Evolutionary conservation across 2,113 vertebrate genomes (phyloP).

Genomic region (Bambusicola thoracicus): DNA sequence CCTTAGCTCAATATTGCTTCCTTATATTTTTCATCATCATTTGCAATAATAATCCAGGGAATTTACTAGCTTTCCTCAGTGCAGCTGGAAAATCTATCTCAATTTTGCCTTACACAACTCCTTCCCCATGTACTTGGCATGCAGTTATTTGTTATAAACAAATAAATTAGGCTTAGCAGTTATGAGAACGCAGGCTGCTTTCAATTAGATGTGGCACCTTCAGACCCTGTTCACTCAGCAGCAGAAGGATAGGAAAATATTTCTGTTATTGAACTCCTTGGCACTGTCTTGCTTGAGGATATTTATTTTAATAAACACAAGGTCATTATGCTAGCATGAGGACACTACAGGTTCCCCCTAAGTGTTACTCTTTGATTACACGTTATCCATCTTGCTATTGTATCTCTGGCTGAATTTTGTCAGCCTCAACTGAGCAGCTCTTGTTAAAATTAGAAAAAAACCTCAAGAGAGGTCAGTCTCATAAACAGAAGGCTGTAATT

Average conservation of each 20-base stretch:
- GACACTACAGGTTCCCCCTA: constrained; percentile 22
- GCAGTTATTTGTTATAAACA: constrained; percentile 54
- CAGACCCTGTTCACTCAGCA: constrained; percentile 29
- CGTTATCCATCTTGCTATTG: constrained; percentile 40
- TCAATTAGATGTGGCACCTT: constrained; percentile 62
- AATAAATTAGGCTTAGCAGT: constrained; percentile 54
- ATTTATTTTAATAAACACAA: constrained; percentile 74
- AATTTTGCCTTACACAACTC: constrained; percentile 6
- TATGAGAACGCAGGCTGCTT: constrained; percentile 8
- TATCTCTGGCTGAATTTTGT: constrained; percentile 28
- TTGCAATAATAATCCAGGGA: background rate
- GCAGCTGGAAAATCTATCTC: constrained; percentile 38
- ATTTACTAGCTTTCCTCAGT: background rate
- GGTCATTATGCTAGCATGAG: constrained; percentile 39
- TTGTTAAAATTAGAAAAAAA: constrained; percentile 61
- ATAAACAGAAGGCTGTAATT: constrained; percentile 35
- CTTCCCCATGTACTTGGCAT: constrained; percentile 14
- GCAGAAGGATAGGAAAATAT: constrained; percentile 33
- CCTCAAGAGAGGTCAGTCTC: constrained; percentile 5
- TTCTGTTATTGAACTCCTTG: constrained; percentile 23
- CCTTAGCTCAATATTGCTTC: background rate
- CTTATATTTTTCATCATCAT: background rate
- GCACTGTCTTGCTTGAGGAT: constrained; percentile 4
- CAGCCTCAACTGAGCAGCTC: constrained; percentile 39
- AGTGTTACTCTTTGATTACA: constrained; percentile 43